Evolutionary conservation across 2,113 vertebrate species (phyloP), one percentile per base, ranked within the genome.

Genomic region (Atrichornis clamosus): DNA sequence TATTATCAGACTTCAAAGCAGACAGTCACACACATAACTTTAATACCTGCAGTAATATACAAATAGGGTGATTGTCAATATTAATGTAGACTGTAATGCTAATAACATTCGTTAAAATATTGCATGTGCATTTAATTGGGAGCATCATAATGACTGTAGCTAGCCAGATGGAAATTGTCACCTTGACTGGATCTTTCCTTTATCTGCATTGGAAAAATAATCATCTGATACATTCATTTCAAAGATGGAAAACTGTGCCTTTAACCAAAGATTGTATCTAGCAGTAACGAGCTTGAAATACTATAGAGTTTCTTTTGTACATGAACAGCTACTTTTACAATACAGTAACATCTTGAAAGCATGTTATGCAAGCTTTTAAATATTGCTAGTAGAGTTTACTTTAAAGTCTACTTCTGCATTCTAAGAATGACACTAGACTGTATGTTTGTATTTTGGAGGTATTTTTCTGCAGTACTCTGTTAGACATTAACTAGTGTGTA

Each of bases 141-240:
- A 89, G 33, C 26, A 59, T 59, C 8, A 6, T 90, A 76, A 82
- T 87, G 89, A 55, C 20, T 2, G 1, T 63, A 87, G 53, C 37
- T 79, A 87, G 58, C 65, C 84, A 93, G 77, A 93, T 95, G 82
- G 87, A 90, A 96, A 96, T 90, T 97, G 96, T 97, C 97, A 97
- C 84, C 91, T 96, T 96, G 88, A 95, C 93, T 95, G 89, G 94
- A 82, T 96, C 91, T 94, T 95, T 90, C 75, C 60, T 89, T 92
- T 79, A 77, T 60, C 33, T 89, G 35, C 59, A 26, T 85, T 50
- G 37, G 55, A 52, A 94, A 92, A 91, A 62, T 28, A 56, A 52
- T 79, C 1, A 73, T 28, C 30, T 32, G 15, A 64, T 81, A 49
- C 10, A 2, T 76, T 58, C 3, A 30, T 73, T 74, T 77, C 69